These are phyloP conservation scores for Pontoporia blainvillei DNA, from an alignment of 2,113 vertebrate species.

Conservation along the genomic window DNA sequence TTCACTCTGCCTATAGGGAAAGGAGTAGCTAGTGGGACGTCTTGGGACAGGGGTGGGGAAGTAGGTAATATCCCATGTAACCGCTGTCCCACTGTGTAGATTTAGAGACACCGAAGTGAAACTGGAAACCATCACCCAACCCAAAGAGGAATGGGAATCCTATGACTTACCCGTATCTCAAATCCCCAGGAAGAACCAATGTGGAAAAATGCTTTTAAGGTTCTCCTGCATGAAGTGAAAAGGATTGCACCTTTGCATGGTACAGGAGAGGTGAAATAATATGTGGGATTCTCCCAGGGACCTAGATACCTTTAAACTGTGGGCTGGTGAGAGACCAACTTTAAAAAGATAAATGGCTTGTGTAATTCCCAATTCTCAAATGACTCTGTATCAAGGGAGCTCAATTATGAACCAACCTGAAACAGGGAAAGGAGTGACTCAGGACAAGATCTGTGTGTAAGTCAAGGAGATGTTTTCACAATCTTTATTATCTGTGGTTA, in stretches of 20 bases:
- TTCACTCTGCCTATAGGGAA: background rate
- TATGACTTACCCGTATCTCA: background rate
- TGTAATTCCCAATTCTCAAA: slow-evolving; percentile 8
- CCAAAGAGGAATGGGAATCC: background rate
- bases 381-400: background rate
- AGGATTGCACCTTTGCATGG: background rate
- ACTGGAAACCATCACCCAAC: background rate
- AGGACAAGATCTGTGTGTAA: background rate
- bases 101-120: background rate
- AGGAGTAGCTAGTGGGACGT: background rate
- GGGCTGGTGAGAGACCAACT: background rate
- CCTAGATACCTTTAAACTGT: background rate
- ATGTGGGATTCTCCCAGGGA: background rate
- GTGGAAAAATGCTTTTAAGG: background rate
- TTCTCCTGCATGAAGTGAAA: background rate
- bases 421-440: background rate
- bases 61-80: background rate
- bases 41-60: background rate
- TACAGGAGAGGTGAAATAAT: background rate
- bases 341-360: background rate
- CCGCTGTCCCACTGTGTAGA: background rate
- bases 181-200: background rate
- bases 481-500: background rate
- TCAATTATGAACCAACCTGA: background rate
- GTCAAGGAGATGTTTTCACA: background rate